Evolutionary conservation across 1,140 invertebrate species (phyloP).

Genomic region (Ptiloglossa arizonensis): DNA sequence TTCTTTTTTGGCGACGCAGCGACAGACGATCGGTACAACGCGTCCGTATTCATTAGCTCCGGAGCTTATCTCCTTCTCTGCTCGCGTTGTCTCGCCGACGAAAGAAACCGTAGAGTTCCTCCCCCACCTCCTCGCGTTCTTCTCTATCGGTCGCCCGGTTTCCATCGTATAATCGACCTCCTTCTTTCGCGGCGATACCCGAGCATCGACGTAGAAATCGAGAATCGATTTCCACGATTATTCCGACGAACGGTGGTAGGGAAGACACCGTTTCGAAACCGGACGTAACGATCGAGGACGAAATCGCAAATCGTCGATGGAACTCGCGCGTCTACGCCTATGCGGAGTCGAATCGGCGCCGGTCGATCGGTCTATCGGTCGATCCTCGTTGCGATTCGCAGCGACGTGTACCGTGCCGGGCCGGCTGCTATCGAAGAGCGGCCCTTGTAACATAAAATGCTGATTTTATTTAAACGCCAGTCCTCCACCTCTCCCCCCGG

Average conservation of each 20-base stretch:
- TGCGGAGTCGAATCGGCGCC: slow-evolving; percentile 18
- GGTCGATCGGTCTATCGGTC: slow-evolving; percentile 42
- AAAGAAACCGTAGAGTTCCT: background rate
- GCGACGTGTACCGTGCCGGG: slow-evolving; percentile 54
- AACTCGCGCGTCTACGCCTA: background rate
- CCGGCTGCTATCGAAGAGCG: slow-evolving; percentile 64
- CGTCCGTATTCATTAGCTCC: slow-evolving; percentile 63
- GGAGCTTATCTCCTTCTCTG: slow-evolving; percentile 42
- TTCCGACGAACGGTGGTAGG: no score
- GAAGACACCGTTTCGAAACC: background rate
- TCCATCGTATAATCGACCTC: no score
- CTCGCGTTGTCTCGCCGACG: slow-evolving; percentile 19
- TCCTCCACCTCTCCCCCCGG: slow-evolving; percentile 1
- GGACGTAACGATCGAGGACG: background rate
- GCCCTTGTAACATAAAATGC: slow-evolving; percentile 75
- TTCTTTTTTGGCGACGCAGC: slow-evolving; percentile 40
- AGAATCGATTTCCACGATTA: no score
- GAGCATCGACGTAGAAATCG: no score
- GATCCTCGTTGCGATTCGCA: slow-evolving; percentile 48
- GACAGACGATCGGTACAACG: slow-evolving; percentile 38
- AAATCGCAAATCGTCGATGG: background rate
- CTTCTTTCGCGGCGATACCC: no score
- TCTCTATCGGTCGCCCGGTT: no score
- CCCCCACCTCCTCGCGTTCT: no score
- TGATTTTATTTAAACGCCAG: slow-evolving; percentile 76